A percentile compares a stretch with the other conserved stretches of the same genome.
phyloP scores from a whole-genome alignment of 1,140 invertebrate genomes.

The Drosophila triauraria region DNA sequence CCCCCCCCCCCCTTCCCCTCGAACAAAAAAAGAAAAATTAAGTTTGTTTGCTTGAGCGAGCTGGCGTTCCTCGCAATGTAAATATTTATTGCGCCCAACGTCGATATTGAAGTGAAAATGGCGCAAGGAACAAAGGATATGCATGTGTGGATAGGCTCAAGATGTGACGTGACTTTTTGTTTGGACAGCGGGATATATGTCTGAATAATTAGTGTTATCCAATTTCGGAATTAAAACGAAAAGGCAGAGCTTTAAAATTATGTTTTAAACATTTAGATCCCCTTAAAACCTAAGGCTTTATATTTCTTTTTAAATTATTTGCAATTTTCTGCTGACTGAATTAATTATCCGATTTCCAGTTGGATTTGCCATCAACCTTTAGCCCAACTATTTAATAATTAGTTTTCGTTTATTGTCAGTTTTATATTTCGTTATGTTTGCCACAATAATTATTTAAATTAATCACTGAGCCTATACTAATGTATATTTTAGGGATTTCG shows the following conservation, averaged over 20 bases:
- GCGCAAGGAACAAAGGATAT: slow-evolving; percentile 6
- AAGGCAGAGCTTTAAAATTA: too few relatives aligned
- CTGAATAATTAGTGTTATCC: slow-evolving; percentile 4
- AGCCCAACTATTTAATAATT: background rate
- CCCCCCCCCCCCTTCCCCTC: background rate
- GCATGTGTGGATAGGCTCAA: background rate
- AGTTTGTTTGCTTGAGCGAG: slow-evolving; percentile 57
- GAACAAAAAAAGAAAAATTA: slow-evolving; percentile 10
- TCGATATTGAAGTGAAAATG: slow-evolving; percentile 33
- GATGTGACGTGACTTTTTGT: slow-evolving; percentile 3
- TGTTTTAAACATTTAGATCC: too few relatives aligned
- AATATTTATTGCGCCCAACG: slow-evolving; percentile 64
- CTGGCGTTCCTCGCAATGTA: slow-evolving; percentile 30
- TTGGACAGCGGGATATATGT: background rate
- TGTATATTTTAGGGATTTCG: background rate
- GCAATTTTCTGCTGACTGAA: background rate
- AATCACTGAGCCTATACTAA: background rate
- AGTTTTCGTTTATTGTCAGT: background rate
- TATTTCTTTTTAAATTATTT: background rate
- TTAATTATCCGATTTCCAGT: background rate
- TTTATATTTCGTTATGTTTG: background rate
- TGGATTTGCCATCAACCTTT: background rate
- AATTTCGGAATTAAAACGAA: background rate
- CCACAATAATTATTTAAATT: background rate
- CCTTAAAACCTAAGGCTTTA: too few relatives aligned